Base-by-base conservation (phyloP, 1,140 invertebrate species). In the Parapsyche elsis region DNA sequence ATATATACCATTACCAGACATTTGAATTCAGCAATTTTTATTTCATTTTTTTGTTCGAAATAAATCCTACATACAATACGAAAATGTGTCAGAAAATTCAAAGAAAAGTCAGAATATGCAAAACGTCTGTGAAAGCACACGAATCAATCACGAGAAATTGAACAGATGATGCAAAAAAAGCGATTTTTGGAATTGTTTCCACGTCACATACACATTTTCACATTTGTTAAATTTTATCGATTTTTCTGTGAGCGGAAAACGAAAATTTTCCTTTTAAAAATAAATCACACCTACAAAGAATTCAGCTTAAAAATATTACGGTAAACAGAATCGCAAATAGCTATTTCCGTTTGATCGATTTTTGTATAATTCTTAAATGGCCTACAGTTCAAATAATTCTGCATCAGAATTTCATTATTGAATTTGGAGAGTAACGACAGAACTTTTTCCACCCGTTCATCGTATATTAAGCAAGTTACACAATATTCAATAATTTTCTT, bases 141-240 rank as follows among this genome's bases (percentile, higher is more conserved):
- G 24, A 67, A 67, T 67, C 64, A 67, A 67, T 67, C 64, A 67
- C 64, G 24, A 26, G 19, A 26, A 67, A 67, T 67, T 30, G 64
- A 67, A 67, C 64, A 67, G 24, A 67, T 67, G 64, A 67, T 67
- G 64, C 64, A 26, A 67, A 67, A 19, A 67, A 26, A 38, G 30
- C 30, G 30, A 38, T 38, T 38, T 38, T 38, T 7, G 30, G 30
- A 38, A 38, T 38, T 38, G 30, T 38, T 38, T 38, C 30, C 30
- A 38, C 30, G 30, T 38, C 30, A 38, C 30, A 38, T 38, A 38
- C 30, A 38, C 30, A 38, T 38, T 38, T 38, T 38, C 30, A 38
- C 7, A 38, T 38, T 38, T 38, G 30, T 38, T 4, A 38, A 38
- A 38, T 38, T 38, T 38, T 38, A 38, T 38, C 30, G 30, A 38